Conservation (phyloP, 2,797 vertebrate genomes). For the Salarias fasciatus region DNA sequence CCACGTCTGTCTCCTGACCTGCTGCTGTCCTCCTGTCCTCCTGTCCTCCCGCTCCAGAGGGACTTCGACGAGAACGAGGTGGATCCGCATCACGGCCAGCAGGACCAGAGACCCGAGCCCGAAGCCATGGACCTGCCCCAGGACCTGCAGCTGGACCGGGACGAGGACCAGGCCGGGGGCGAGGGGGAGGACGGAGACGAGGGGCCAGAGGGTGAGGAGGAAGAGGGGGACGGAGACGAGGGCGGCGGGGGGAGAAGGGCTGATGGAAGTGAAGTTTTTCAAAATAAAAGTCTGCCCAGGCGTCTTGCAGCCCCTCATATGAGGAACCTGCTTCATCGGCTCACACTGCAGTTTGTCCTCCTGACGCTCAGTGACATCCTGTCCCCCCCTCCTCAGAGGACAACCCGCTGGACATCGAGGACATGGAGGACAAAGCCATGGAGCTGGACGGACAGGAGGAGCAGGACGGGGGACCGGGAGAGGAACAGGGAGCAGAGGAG, state of each 20-base stretch:
- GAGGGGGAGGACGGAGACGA: slow-evolving; percentile 63
- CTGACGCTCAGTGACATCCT: too few relatives aligned
- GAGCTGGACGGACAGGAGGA: slow-evolving; percentile 78
- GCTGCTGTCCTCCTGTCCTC: too few relatives aligned
- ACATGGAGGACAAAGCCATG: slow-evolving; percentile 85
- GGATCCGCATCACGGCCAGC: slow-evolving; percentile 92
- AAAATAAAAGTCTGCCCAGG: too few relatives aligned
- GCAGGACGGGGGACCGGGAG: slow-evolving; percentile 48
- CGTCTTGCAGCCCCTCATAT: too few relatives aligned
- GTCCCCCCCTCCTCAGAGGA: slow-evolving; percentile 74
- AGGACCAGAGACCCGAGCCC: slow-evolving; percentile 86
- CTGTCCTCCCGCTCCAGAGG: slow-evolving; percentile 81
- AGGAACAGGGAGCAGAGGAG: slow-evolving; percentile 64
- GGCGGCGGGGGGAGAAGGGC: slow-evolving; percentile 69
- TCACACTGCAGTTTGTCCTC: too few relatives aligned
- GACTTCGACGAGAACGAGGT: slow-evolving; percentile 96
- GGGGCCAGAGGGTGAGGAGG: slow-evolving; percentile 64
- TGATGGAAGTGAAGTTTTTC: too few relatives aligned
- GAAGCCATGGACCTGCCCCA: slow-evolving; percentile 94
- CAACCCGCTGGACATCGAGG: slow-evolving; percentile 89
- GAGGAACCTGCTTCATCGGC: too few relatives aligned
- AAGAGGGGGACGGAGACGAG: slow-evolving; percentile 66
- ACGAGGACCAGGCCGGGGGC: slow-evolving; percentile 78
- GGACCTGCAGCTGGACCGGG: slow-evolving; percentile 90
- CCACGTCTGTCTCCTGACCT: too few relatives aligned